Conservation (phyloP, 2,797 vertebrate genomes). For the Sternotherus odoratus region DNA sequence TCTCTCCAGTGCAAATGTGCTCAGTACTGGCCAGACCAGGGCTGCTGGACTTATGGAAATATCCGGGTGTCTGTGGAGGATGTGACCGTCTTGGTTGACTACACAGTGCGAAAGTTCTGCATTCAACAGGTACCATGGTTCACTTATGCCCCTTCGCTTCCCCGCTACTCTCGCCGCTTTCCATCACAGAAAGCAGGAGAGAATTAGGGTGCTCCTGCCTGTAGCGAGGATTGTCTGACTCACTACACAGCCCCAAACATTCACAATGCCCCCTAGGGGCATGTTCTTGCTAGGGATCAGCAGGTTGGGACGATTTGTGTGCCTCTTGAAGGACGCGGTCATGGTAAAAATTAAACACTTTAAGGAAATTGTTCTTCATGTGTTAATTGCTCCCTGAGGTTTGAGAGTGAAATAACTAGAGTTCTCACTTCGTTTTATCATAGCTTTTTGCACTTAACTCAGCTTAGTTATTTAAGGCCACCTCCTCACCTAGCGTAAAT, state of each 20-base stretch:
- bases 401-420: not conserved
- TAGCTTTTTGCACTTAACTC: not conserved
- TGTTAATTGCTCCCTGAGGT: not conserved
- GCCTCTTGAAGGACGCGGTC: not conserved
- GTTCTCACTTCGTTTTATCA: not conserved
- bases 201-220: not conserved
- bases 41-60: constrained; percentile 98
- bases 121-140: constrained; percentile 91
- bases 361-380: not conserved
- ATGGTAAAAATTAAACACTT: not conserved
- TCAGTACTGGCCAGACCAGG: constrained; percentile 99
- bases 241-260: not conserved
- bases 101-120: constrained; percentile 98
- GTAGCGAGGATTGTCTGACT: not conserved
- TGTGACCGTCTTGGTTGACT: constrained; percentile 95
- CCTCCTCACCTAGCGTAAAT: not conserved
- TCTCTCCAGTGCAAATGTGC: constrained; percentile 94
- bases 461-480: not conserved
- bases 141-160: accelerated
- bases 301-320: not conserved
- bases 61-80: constrained; percentile 98
- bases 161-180: not conserved
- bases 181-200: not conserved
- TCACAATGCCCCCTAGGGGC: not conserved
- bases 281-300: not conserved